phyloP scores from a whole-genome alignment of 2,113 vertebrate species.

The Megaceryle torquata region DNA sequence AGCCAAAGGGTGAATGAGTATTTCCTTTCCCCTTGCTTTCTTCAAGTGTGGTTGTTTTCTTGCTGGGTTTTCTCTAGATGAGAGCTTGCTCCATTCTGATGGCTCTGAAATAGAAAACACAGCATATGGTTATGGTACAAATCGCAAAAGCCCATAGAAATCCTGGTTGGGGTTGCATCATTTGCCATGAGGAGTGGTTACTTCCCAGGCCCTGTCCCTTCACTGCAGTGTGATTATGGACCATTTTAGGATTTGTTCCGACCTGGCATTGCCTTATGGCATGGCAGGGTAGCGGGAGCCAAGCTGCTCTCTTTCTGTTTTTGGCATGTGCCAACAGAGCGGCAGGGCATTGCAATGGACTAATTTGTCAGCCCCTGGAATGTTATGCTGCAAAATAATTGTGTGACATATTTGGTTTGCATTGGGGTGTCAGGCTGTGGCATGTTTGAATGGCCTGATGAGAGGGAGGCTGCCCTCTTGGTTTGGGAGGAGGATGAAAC shows the following conservation, averaged over 20 bases:
- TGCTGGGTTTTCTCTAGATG: background rate
- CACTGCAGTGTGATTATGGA: background rate
- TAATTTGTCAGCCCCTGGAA: background rate
- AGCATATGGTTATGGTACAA: background rate
- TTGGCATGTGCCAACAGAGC: background rate
- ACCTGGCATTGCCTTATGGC: background rate
- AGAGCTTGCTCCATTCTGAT: background rate
- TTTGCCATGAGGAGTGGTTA: background rate
- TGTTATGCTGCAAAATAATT: background rate
- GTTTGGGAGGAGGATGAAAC: background rate
- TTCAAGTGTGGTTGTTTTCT: background rate
- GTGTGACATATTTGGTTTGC: background rate
- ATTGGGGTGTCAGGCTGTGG: background rate
- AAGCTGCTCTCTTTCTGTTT: background rate
- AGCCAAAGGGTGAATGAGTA: background rate
- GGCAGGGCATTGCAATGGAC: background rate
- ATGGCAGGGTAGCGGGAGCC: background rate
- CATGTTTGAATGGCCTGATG: background rate
- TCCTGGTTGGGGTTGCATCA: background rate
- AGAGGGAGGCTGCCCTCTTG: background rate
- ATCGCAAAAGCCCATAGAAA: conserved; percentile 7
- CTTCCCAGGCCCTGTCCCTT: background rate
- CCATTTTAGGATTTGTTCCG: background rate
- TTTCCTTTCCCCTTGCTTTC: background rate
- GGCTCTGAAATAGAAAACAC: background rate